Evolutionary conservation across 2,797 vertebrate genomes (phyloP), one percentile per base, ranked within the genome.

Genomic region (Enteromius thamalakanensis): DNA sequence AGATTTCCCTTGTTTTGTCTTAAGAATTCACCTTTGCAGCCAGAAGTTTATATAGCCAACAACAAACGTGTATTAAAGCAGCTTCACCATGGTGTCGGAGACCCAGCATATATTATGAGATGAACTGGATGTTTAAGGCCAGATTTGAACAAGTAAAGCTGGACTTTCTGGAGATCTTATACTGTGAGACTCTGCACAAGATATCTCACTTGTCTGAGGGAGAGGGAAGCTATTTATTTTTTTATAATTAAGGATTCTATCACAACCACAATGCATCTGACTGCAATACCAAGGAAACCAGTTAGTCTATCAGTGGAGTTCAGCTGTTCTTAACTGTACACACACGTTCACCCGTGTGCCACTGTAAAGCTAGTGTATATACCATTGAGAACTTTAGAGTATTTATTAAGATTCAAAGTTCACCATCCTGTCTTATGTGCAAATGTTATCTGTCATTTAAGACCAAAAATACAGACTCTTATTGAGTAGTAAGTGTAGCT

Each of bases 291-390:
- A 90, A 93, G 82, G 78, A 88, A 90, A 87, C 86, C 90, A 87
- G 91, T 94, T 93, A 32, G 26, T 93, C 93, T 91, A 89, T 91
- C 90, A 90, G 90, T 89, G 89, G 79, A 76, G 76, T 87, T 87
- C 90, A 88, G 74, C 87, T 87, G 85, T 86, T 85, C 92, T 79
- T 58, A 84, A 91, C 92, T 88, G 76, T 87, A 92, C 91, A 91
- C 90, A 85, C 93, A 91, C 8, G 37, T 92, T 92, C 92, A 90
- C 90, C 89, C 86, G 94, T 93, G 92, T 94, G 88, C 92, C 89
- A 86, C 92, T 96, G 96, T 97, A 95, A 91, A 96, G 92, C 94
- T 93, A 91, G 93, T 97, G 96, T 97, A 97, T 92, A 97, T 96
- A 96, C 94, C 93, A 95, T 94, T 90, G 92, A 96, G 94, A 96